These are phyloP conservation scores for Sphaerophoria taeniata DNA, from an alignment of 2,888 invertebrate genomes.

Conservation along the genomic window DNA sequence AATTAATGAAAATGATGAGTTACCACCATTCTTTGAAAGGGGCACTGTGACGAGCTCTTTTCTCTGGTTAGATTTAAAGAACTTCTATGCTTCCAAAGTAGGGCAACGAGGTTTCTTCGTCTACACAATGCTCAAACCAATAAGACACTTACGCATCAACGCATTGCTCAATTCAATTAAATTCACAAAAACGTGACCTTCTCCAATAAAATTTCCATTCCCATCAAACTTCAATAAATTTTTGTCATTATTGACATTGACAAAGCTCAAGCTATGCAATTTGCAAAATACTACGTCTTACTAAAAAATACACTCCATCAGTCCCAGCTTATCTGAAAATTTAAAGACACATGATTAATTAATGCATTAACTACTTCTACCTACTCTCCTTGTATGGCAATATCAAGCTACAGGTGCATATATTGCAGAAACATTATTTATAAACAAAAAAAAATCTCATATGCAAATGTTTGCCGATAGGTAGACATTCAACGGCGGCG, in stretches of 20 bases:
- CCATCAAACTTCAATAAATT: not conserved
- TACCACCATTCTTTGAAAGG: too few species aligned
- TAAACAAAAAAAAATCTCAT: constrained; percentile 21
- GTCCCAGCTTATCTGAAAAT: not conserved
- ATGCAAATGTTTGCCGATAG: constrained; percentile 53
- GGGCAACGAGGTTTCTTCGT: too few species aligned
- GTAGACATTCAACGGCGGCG: not conserved
- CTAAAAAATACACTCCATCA: constrained; percentile 3
- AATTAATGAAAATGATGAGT: too few species aligned
- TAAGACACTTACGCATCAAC: too few species aligned
- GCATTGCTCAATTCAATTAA: too few species aligned
- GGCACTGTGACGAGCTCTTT: too few species aligned
- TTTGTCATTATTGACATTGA: not conserved
- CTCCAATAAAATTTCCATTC: not conserved
- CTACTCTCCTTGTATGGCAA: constrained; percentile 46
- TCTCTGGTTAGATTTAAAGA: too few species aligned
- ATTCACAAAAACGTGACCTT: not conserved
- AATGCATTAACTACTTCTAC: constrained; percentile 29
- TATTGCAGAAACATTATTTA: constrained; percentile 25
- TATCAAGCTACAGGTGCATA: constrained; percentile 33
- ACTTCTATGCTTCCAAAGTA: too few species aligned
- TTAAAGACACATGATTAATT: constrained; percentile 36
- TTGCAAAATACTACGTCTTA: not conserved
- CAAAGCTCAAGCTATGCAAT: not conserved
- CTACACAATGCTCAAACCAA: too few species aligned